phyloP scores from a whole-genome alignment of 2,797 vertebrate genomes.

The Amphiprion clarkii region DNA sequence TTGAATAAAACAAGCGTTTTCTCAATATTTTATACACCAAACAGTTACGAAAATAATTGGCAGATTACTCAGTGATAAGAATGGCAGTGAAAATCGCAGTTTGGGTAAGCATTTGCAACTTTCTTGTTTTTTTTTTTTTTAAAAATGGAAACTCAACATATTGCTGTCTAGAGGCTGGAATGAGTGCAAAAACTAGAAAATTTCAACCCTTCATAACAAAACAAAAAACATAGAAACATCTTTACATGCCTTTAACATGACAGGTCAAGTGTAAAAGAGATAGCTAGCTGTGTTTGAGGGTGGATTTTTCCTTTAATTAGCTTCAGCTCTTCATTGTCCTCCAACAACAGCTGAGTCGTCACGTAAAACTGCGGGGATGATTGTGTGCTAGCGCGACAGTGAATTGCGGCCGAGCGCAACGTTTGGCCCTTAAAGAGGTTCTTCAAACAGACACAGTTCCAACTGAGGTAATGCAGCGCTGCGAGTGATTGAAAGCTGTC shows the following conservation, averaged over 20 bases:
- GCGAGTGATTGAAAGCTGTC: slow-evolving; percentile 48
- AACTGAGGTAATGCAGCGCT: slow-evolving; percentile 62
- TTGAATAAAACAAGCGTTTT: not conserved
- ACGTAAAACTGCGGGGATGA: slow-evolving; percentile 10
- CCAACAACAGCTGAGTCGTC: slow-evolving; percentile 2
- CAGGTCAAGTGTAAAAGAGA: not conserved
- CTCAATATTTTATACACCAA: too few species aligned
- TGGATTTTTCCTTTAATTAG: slow-evolving; percentile 37
- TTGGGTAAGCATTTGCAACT: too few species aligned
- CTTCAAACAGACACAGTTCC: slow-evolving; percentile 32
- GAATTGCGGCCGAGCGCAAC: not conserved
- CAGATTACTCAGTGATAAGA: too few species aligned
- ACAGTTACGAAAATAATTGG: too few species aligned
- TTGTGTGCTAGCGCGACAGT: not conserved
- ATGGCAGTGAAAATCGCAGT: too few species aligned
- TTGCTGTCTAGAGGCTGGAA: too few species aligned
- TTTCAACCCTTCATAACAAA: too few species aligned
- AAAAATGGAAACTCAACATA: too few species aligned
- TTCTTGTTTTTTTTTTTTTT: too few species aligned
- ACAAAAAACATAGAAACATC: too few species aligned
- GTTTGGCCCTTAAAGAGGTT: slow-evolving; percentile 16
- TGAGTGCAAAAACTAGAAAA: too few species aligned
- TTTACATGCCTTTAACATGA: too few species aligned
- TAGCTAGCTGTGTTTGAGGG: slow-evolving; percentile 5
- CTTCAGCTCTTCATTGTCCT: slow-evolving; percentile 32